Percentiles rank a stretch among this genome's conserved stretches.
These are phyloP conservation scores for Sphecodes monilicornis DNA, from an alignment of 2,888 invertebrate genomes.

Conservation along the genomic window DNA sequence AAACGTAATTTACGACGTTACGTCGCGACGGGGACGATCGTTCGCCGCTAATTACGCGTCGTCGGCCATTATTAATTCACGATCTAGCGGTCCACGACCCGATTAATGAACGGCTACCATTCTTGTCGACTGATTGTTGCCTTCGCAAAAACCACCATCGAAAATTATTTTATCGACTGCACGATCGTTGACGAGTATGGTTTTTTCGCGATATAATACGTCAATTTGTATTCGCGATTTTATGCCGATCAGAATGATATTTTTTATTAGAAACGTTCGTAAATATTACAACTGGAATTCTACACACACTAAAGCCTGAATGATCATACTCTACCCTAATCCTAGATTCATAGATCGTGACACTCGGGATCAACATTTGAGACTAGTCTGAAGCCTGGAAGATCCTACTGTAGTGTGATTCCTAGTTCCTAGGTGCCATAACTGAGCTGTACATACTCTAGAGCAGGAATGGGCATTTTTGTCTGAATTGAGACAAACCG, in stretches of 20 bases:
- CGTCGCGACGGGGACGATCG: slow-evolving; percentile 33
- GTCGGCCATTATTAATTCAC: slow-evolving; percentile 38
- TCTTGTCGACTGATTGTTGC: background rate
- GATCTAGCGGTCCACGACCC: slow-evolving; percentile 9
- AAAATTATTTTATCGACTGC: background rate
- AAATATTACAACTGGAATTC: background rate
- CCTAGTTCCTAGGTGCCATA: too few species aligned
- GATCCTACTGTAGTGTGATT: too few species aligned
- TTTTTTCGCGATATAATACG: too few species aligned
- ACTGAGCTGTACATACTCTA: too few species aligned
- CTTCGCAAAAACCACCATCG: background rate
- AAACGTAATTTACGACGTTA: slow-evolving; percentile 50
- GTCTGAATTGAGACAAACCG: too few species aligned
- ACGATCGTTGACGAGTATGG: background rate
- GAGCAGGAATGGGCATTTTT: too few species aligned
- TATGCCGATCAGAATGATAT: background rate
- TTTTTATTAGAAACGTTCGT: background rate
- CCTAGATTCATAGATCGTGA: too few species aligned
- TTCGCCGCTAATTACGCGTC: slow-evolving; percentile 51
- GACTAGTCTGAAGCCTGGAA: too few species aligned
- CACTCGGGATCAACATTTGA: too few species aligned
- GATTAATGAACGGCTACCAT: background rate
- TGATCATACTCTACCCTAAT: too few species aligned
- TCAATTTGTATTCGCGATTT: too few species aligned
- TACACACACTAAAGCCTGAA: background rate